Conservation (phyloP, 2,797 vertebrate species). For the Aulostomus chinensis region DNA sequence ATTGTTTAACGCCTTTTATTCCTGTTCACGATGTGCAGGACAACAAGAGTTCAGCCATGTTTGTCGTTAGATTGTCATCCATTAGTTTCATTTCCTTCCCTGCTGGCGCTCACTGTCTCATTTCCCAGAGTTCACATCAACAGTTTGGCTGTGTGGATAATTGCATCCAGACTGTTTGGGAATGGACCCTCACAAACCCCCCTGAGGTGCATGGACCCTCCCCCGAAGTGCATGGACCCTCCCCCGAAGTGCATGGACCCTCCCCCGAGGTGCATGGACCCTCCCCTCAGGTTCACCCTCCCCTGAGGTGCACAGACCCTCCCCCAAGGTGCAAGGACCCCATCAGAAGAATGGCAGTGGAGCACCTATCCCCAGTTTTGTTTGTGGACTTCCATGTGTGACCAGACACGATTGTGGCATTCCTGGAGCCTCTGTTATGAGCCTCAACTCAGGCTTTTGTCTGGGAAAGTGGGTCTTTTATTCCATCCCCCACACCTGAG, state of each 20-base stretch:
- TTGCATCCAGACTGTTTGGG: constrained; percentile 59
- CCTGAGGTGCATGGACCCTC: no score
- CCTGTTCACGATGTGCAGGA: no score
- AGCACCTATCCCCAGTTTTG: constrained; percentile 31
- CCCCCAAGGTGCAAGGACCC: no score
- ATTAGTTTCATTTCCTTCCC: constrained; percentile 65
- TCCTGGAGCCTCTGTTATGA: constrained; percentile 79
- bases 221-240: no score
- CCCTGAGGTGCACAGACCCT: background rate
- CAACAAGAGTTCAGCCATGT: constrained; percentile 16
- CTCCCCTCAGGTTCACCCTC: no score
- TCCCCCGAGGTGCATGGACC: no score
- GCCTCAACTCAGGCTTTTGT: constrained; percentile 75
- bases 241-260: background rate
- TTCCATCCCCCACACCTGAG: constrained; percentile 73
- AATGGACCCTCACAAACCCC: no score
- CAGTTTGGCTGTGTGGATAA: constrained; percentile 52
- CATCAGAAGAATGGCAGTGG: constrained; percentile 15
- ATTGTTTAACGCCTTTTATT: background rate
- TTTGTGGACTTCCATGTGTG: constrained; percentile 75
- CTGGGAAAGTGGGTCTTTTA: constrained; percentile 43
- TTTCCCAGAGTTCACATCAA: constrained; percentile 67
- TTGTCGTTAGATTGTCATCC: constrained; percentile 61
- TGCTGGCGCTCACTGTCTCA: constrained; percentile 58
- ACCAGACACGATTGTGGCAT: constrained; percentile 70